Conservation (phyloP, 1,140 invertebrate genomes). For the Philotrypesis tridentata region DNA sequence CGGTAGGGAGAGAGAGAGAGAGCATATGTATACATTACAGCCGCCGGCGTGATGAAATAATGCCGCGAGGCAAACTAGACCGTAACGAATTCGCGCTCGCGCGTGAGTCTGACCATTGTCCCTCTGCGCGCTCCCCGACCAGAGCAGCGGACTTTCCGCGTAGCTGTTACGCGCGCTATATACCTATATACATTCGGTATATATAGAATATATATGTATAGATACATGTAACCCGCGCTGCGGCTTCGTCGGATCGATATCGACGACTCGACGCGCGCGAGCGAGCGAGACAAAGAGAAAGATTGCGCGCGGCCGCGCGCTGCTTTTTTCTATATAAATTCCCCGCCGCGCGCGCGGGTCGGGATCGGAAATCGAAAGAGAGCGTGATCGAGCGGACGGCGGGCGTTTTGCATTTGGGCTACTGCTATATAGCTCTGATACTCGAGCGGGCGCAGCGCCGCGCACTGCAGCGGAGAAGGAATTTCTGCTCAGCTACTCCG, state of each 20-base stretch:
- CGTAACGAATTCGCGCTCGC: constrained; percentile 62
- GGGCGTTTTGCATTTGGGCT: neutral
- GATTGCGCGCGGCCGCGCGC: constrained; percentile 22
- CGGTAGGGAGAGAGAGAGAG: too few relatives aligned
- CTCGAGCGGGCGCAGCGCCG: too few relatives aligned
- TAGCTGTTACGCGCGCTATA: neutral
- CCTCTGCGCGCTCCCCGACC: neutral
- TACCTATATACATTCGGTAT: too few relatives aligned
- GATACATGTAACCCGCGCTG: too few relatives aligned
- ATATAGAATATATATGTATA: too few relatives aligned
- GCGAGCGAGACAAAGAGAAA: neutral
- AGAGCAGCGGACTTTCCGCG: neutral
- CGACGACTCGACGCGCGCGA: neutral
- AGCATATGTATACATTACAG: neutral
- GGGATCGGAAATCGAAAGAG: neutral
- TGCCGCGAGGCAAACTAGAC: constrained; percentile 63
- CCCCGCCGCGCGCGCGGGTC: neutral
- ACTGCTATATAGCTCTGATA: neutral
- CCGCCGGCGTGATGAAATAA: neutral
- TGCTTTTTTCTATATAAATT: neutral
- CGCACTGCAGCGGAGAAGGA: too few relatives aligned
- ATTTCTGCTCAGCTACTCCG: neutral
- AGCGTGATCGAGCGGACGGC: neutral
- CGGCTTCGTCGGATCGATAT: neutral
- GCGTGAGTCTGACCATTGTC: neutral